Percentiles rank a stretch among this genome's conserved stretches.
Evolutionary conservation across 2,113 vertebrate species (phyloP).

Genomic region (Hucho hucho): DNA sequence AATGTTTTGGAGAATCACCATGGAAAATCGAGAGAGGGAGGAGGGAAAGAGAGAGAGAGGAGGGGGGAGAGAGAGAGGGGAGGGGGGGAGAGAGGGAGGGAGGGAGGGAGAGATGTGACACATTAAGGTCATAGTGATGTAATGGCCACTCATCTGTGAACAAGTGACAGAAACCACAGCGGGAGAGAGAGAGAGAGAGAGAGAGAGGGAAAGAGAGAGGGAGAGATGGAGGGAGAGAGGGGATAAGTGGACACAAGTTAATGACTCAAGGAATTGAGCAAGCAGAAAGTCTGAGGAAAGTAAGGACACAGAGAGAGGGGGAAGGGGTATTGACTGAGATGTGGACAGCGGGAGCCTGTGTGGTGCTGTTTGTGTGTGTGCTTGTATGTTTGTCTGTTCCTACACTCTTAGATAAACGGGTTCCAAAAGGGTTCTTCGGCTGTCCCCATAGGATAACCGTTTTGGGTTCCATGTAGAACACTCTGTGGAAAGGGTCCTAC

Average conservation of each 20-base stretch:
- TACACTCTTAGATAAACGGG: too few species aligned
- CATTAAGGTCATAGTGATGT: conserved; percentile 80
- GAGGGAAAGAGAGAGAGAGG: conserved; percentile 20
- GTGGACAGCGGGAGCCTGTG: not conserved
- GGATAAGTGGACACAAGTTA: conserved; percentile 62
- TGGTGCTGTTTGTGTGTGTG: not conserved
- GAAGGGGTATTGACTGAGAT: conserved; percentile 1
- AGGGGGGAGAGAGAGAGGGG: conserved; percentile 30
- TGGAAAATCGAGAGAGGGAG: conserved; percentile 24
- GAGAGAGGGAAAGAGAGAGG: conserved; percentile 31
- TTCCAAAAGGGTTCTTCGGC: too few species aligned
- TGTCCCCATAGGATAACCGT: too few species aligned
- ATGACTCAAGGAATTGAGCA: conserved; percentile 57
- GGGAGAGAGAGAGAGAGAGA: conserved; percentile 41
- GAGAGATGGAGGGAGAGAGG: conserved; percentile 9
- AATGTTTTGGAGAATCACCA: conserved; percentile 33
- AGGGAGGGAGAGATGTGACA: conserved; percentile 67
- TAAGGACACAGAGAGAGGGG: not conserved
- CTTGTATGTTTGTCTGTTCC: not conserved
- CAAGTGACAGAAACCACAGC: conserved; percentile 77
- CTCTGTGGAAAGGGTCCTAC: too few species aligned
- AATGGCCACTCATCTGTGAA: conserved; percentile 79
- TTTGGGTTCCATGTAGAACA: too few species aligned
- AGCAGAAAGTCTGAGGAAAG: conserved; percentile 32
- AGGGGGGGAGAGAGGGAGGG: conserved; percentile 21